Percentiles rank a stretch among this genome's conserved stretches.
Evolutionary conservation across 2,113 vertebrate genomes (phyloP).

Genomic region (Megaceryle torquata): DNA sequence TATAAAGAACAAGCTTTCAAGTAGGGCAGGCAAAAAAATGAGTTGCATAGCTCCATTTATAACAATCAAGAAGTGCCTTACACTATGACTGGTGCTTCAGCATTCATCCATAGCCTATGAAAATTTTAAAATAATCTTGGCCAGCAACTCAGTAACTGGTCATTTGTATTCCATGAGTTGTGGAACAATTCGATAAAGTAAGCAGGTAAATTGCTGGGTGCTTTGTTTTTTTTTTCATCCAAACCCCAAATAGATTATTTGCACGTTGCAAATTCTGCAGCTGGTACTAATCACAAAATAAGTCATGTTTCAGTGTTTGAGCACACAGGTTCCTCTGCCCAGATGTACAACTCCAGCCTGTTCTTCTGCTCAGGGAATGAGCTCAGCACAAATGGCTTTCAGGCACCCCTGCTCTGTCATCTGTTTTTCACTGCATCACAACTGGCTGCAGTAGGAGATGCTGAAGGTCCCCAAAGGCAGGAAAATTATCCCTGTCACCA

Average conservation of each 20-base stretch:
- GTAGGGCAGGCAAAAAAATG: background rate
- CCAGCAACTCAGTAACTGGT: background rate
- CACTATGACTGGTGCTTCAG: background rate
- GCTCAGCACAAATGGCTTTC: background rate
- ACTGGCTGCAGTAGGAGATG: background rate
- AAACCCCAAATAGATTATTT: background rate
- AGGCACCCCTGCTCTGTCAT: background rate
- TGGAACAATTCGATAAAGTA: background rate
- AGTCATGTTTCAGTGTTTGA: background rate
- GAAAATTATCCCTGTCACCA: background rate
- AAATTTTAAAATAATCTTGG: background rate
- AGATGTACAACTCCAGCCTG: background rate
- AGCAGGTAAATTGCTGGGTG: background rate
- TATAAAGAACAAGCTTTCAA: background rate
- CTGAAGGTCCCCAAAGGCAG: background rate
- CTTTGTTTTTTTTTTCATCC: background rate
- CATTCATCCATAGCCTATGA: background rate
- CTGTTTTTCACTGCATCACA: background rate
- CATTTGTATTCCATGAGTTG: background rate
- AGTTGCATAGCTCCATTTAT: background rate
- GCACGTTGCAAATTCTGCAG: background rate
- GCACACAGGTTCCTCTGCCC: background rate
- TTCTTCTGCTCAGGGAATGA: accelerated
- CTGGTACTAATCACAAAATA: background rate
- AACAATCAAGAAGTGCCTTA: background rate